Base-by-base conservation (phyloP, 2,113 vertebrate genomes). In the Pituophis catenifer region DNA sequence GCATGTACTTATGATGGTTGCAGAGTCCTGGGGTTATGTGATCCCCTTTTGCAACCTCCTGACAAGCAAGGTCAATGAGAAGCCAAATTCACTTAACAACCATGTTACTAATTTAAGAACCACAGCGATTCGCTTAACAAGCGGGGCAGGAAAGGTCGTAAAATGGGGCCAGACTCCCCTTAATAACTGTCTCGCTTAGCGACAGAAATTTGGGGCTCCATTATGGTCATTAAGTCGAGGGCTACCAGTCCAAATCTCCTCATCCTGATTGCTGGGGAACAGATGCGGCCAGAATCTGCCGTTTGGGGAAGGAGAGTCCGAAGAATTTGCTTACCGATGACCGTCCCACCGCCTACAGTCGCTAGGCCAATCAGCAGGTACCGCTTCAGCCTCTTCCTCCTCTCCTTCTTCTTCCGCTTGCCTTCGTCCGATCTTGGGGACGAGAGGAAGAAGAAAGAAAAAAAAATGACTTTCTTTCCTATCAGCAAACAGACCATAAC, bases 321-420 rank as follows among this genome's bases (percentile, higher is more conserved):
- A 52, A 17, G 23, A 0, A 2, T 11, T 29, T 1, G 8, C 89
- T 98, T 92, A 99, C 99, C 99, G 0, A 99, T 99, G 92, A 98
- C 98, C 1, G 99, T 99, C 94, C 99, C 99, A 0, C 99, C 99
- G 12, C 99, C 99, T 0, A 99, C 97, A 0, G 99, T 98, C 0
- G 99, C 99, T 91, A 99, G 96, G 53, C 99, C 98, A 8, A 99
- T 99, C 92, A 99, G 98, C 86, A 99, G 97, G 95, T 99, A 99
- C 48, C 99, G 98, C 24, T 99, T 98, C 95, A 99, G 96, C 94
- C 98, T 99, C 26, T 96, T 97, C 29, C 97, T 97, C 90, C 97
- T 98, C 95, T 99, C 99, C 94, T 98, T 98, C 94, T 95, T 99
- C 94, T 85, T 98, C 91, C 99, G 97, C 81, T 98, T 97, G 2